phyloP scores from a whole-genome alignment of 1,140 invertebrate genomes.

The Oncopodura yosiiana region DNA sequence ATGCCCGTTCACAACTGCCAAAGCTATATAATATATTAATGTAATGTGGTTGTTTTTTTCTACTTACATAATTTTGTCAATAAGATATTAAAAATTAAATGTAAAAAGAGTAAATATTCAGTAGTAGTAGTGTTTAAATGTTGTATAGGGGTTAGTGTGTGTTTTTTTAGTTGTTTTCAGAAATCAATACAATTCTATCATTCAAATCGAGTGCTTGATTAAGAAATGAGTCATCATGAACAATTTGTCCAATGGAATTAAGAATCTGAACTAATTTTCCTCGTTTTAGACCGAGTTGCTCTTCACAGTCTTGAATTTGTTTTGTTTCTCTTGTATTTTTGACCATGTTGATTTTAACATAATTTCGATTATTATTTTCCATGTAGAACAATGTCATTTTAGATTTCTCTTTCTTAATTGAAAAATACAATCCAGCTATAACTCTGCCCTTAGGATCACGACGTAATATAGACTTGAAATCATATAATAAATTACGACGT shows the following conservation, averaged over 20 bases:
- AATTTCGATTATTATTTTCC: conserved; percentile 27
- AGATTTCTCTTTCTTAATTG: conserved; percentile 44
- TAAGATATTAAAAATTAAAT: no score
- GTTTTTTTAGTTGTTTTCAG: conserved; percentile 51
- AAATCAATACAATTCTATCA: conserved; percentile 58
- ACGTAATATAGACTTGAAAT: conserved; percentile 68
- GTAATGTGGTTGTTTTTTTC: no score
- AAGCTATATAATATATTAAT: no score
- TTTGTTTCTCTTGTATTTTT: conserved; percentile 40
- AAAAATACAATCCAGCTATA: conserved; percentile 72
- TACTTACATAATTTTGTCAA: no score
- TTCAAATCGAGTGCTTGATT: conserved; percentile 61
- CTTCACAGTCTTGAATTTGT: conserved; percentile 55
- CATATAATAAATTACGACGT: conserved; percentile 76
- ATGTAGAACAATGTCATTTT: conserved; percentile 33
- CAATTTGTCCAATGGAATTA: conserved; percentile 52
- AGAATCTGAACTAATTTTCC: conserved; percentile 53
- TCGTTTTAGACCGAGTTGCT: conserved; percentile 55
- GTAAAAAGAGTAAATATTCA: no score
- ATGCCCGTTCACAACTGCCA: no score
- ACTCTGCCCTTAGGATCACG: conserved; percentile 69
- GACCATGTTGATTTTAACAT: conserved; percentile 16
- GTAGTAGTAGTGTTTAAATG: not conserved
- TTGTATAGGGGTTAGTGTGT: not conserved
- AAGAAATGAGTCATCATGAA: conserved; percentile 62